Evolutionary conservation across 2,888 invertebrate species (phyloP).

Genomic region (Harpagoxenus sublaevis): DNA sequence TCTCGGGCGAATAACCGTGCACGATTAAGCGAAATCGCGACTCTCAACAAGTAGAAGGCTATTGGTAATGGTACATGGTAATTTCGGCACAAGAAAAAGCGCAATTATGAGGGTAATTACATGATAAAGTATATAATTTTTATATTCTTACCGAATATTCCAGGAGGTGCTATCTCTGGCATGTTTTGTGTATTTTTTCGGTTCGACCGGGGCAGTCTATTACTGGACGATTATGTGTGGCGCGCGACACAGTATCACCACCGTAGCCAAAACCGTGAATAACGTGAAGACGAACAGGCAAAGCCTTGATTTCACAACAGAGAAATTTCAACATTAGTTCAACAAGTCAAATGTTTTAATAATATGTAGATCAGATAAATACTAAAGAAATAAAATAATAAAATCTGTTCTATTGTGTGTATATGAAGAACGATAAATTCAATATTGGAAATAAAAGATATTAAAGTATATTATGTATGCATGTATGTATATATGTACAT

Average conservation of each 20-base stretch:
- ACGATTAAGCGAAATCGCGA: conserved; percentile 1
- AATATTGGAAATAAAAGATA: not conserved
- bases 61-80: too few species aligned
- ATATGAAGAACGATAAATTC: not conserved
- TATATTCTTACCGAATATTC: conserved; percentile 61
- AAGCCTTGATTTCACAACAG: conserved; percentile 88
- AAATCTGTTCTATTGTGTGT: not conserved
- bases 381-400: not conserved
- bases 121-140: not conserved
- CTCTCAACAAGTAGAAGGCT: not conserved
- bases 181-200: conserved; percentile 78
- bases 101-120: not conserved
- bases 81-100: not conserved
- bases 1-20: not conserved
- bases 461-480: not conserved
- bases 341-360: not conserved
- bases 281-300: conserved; percentile 98
- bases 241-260: conserved; percentile 96
- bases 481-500: not conserved
- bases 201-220: conserved; percentile 85
- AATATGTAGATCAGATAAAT: not conserved
- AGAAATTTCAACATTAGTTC: conserved; percentile 38
- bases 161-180: conserved; percentile 61
- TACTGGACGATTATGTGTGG: conserved; percentile 98
- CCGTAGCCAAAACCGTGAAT: conserved; percentile 97